Base-by-base conservation (phyloP, 1,140 invertebrate genomes). In the Drosophila punjabiensis region DNA sequence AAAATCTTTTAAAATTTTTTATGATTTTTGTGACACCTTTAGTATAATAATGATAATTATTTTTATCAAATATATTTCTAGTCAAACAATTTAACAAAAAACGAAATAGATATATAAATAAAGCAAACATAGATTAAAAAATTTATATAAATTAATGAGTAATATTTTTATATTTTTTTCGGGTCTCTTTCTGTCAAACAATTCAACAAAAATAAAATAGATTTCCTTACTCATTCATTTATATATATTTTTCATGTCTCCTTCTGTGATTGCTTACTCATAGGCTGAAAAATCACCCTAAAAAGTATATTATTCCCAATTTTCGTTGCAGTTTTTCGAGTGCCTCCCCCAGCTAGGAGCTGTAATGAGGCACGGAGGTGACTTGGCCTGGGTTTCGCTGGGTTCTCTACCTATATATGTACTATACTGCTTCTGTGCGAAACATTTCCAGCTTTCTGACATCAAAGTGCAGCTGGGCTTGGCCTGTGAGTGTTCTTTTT, bases 391-490 rank as follows among this genome's bases (percentile, higher is more conserved):
- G 52, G 60, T 32, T 47, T 56, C 63, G 28, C 41, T 70, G 61
- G 58, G 70, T 70, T 70, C 61, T 39, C 68, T 58, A 50, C 48
- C n/a, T 50, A 63, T 68, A 48, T 59, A 30, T 6, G 6, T 39
- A 39, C 24, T 20, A 13, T 55, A 35, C 48, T 48, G 18, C 58
- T 63, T 73, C 68, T 76, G 77, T 41, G 9, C 8, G 20, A 37
- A 20, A 20, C 35, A 37, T 24, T 63, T 47, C 43, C 60, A 65
- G 69, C 67, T 84, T 75, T 81, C 69, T 76, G 79, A 90, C 85
- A 85, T 79, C 71, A 85, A 90, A 90, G 64, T 89, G 86, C 86
- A 90, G 86, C 85, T 89, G 85, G 85, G 85, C 86, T 90, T 85
- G 76, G 76, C 76, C 76, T 79, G 55, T 32, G 20, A 50, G 75